Conservation (phyloP, 2,113 vertebrate species). For the Phyllostomus discolor region DNA sequence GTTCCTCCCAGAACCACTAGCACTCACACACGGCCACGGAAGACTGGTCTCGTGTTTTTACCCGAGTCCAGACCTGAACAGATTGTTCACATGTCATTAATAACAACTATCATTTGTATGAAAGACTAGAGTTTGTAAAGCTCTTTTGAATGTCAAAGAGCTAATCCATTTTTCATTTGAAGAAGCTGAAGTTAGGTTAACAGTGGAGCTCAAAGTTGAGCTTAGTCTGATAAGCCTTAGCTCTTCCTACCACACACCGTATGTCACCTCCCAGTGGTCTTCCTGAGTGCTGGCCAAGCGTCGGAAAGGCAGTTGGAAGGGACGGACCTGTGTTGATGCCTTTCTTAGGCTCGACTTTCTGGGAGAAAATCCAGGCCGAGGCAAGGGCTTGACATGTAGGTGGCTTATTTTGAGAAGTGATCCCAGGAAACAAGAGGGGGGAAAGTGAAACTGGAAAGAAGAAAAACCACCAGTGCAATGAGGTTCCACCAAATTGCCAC, state of each 20-base stretch:
- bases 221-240: neutral
- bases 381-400: neutral
- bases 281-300: neutral
- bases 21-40: neutral
- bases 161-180: neutral
- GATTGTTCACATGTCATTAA: neutral
- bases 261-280: neutral
- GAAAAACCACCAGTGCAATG: neutral
- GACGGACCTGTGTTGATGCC: neutral
- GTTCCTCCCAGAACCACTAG: neutral
- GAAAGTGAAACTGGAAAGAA: neutral
- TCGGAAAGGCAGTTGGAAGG: neutral
- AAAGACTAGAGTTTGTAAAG: neutral
- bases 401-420: slow-evolving; percentile 4
- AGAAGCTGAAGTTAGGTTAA: neutral
- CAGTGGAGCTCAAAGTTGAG: neutral
- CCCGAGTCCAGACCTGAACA: neutral
- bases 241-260: neutral
- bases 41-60: neutral
- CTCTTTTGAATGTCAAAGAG: neutral
- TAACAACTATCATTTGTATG: neutral
- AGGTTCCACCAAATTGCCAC: neutral
- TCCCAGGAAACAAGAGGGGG: neutral
- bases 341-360: neutral
- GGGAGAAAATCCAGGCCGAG: neutral